Conservation (phyloP, 2,888 invertebrate species). For the Amphimallon solstitiale region DNA sequence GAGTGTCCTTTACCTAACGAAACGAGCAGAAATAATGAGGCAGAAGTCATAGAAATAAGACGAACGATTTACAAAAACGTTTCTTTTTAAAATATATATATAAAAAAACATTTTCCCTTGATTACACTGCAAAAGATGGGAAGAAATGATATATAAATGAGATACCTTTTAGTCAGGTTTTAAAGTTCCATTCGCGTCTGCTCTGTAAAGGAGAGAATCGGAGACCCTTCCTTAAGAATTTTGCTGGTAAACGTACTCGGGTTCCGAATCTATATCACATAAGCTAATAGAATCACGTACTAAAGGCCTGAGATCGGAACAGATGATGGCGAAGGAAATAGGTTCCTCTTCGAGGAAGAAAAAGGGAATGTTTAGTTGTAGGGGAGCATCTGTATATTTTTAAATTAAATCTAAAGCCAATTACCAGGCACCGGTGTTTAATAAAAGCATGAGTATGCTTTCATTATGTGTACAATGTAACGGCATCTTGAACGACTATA, state of each 20-base stretch:
- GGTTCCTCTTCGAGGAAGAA: conserved; percentile 21
- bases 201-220: conserved; percentile 7
- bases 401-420: conserved; percentile 37
- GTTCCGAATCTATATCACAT: conserved; percentile 45
- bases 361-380: conserved; percentile 9
- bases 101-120: conserved; percentile 18
- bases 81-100: neutral
- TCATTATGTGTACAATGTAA: conserved; percentile 15
- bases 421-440: conserved; percentile 20
- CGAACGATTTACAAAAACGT: neutral
- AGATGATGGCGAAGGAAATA: conserved; percentile 43
- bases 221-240: conserved; percentile 18
- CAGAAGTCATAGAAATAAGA: neutral
- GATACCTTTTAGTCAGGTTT: conserved; percentile 23
- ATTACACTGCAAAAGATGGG: conserved; percentile 3
- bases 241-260: conserved; percentile 14
- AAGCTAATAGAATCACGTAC: conserved; percentile 50
- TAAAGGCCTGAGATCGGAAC: conserved; percentile 45
- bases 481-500: conserved; percentile 12
- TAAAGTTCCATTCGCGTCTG: conserved; percentile 23
- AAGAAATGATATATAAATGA: conserved; percentile 36
- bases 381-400: conserved; percentile 25
- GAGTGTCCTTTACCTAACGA: neutral
- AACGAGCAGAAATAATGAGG: neutral
- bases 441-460: conserved; percentile 3